Percentiles rank a stretch among this genome's conserved stretches.
Evolutionary conservation across 2,888 invertebrate species (phyloP).

Genomic region (Rotaria sp.): DNA sequence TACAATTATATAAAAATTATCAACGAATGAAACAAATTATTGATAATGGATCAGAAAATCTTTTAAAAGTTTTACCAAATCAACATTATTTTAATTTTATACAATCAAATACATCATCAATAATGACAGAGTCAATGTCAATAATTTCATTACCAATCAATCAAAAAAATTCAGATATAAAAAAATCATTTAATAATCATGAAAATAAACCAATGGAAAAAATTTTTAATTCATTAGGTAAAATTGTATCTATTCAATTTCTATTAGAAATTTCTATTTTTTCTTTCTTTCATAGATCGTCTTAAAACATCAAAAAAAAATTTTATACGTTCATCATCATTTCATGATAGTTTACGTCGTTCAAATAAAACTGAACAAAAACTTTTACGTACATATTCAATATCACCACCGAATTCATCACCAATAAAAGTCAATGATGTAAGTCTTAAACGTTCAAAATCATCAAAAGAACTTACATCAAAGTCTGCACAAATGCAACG

Average conservation of each 20-base stretch:
- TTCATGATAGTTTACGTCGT: conserved; percentile 27
- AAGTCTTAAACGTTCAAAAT: not conserved
- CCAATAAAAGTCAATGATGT: not conserved
- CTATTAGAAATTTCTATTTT: not conserved
- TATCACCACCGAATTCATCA: not conserved
- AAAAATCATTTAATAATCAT: not conserved
- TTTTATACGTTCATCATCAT: conserved; percentile 24
- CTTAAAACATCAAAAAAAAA: not conserved
- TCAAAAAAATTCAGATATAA: not conserved
- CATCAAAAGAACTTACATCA: not conserved
- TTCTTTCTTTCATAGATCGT: not conserved
- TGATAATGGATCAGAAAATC: not conserved
- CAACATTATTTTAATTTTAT: conserved; percentile 28
- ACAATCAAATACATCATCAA: not conserved
- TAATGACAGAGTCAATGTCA: not conserved
- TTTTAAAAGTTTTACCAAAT: not conserved
- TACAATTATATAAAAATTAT: conserved; percentile 72
- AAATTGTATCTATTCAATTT: not conserved
- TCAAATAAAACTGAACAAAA: not conserved
- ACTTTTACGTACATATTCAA: not conserved
- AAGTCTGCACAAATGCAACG: not conserved
- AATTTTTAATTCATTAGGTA: not conserved
- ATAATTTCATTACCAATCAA: not conserved
- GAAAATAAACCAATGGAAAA: not conserved
- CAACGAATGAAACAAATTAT: not conserved